Evolutionary conservation across 2,797 vertebrate species (phyloP).

Genomic region (Perdix hodgsoniae): DNA sequence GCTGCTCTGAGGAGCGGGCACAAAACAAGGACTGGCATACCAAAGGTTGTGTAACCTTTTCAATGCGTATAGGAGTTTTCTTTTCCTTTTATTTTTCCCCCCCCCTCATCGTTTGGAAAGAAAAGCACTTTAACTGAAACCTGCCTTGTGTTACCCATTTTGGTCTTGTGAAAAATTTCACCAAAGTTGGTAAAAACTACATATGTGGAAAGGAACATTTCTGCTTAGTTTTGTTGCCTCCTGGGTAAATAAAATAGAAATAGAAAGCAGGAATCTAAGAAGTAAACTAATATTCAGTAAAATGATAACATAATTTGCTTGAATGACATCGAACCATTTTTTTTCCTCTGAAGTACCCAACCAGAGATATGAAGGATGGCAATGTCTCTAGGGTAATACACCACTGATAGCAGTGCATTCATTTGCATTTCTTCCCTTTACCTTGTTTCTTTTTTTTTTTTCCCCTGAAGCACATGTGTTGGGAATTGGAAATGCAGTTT

Average conservation of each 20-base stretch:
- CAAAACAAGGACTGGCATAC: background rate
- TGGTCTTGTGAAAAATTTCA: background rate
- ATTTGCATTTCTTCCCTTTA: conserved; percentile 79
- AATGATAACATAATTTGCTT: conserved; percentile 57
- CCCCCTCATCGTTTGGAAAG: background rate
- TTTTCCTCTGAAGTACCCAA: conserved; percentile 36
- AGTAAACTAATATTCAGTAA: conserved; percentile 57
- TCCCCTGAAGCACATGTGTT: conserved; percentile 63
- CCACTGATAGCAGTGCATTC: conserved; percentile 79
- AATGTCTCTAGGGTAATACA: conserved; percentile 77
- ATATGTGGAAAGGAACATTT: background rate
- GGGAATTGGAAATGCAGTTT: conserved; percentile 81
- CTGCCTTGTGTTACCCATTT: background rate
- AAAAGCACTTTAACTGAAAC: background rate
- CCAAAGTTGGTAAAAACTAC: conserved; percentile 17
- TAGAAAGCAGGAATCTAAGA: conserved; percentile 35
- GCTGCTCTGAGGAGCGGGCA: background rate
- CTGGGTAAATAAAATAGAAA: conserved; percentile 35
- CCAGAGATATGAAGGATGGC: conserved; percentile 77
- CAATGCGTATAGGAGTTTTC: too few relatives aligned
- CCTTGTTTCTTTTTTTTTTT: conserved; percentile 2
- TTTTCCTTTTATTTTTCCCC: background rate
- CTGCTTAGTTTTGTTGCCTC: conserved; percentile 24
- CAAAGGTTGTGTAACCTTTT: background rate
- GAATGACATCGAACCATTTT: conserved; percentile 71